These are phyloP conservation scores for Cricetomys ansorgei DNA, from an alignment of 2,113 vertebrate species.

Conservation along the genomic window DNA sequence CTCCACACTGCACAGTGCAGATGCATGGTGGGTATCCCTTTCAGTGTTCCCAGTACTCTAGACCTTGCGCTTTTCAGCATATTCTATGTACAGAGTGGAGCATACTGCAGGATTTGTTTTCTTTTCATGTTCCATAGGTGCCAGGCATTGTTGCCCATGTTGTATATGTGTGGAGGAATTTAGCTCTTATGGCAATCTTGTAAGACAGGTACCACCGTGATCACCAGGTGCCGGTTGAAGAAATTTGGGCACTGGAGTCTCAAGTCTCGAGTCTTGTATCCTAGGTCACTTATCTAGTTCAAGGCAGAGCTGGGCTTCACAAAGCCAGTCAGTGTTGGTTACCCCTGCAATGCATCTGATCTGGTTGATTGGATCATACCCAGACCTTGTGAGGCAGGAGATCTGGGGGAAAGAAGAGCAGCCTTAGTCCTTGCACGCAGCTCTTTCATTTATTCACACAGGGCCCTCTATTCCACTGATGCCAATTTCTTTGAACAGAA, in stretches of 20 bases:
- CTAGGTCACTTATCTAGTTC: background rate
- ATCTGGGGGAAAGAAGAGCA: rapidly evolving
- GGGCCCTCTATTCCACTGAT: background rate
- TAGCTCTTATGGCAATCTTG: background rate
- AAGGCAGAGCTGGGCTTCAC: background rate
- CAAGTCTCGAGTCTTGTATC: rapidly evolving
- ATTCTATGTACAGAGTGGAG: background rate
- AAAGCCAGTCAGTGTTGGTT: background rate
- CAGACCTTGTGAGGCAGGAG: background rate
- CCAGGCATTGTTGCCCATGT: background rate
- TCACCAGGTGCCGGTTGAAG: background rate
- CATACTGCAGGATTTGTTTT: background rate
- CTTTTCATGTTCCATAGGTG: background rate
- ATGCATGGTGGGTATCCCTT: background rate
- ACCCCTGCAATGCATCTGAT: background rate
- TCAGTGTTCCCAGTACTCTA: too few relatives aligned
- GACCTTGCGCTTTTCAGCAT: background rate
- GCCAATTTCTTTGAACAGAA: background rate
- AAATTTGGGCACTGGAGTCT: background rate
- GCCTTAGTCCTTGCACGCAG: too few relatives aligned
- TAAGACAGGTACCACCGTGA: background rate
- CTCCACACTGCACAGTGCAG: background rate
- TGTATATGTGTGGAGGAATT: background rate
- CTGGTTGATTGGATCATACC: rapidly evolving
- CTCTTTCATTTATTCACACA: background rate